These are phyloP conservation scores for Anagyrus pseudococci DNA, from an alignment of 2,888 invertebrate genomes.

Conservation along the genomic window DNA sequence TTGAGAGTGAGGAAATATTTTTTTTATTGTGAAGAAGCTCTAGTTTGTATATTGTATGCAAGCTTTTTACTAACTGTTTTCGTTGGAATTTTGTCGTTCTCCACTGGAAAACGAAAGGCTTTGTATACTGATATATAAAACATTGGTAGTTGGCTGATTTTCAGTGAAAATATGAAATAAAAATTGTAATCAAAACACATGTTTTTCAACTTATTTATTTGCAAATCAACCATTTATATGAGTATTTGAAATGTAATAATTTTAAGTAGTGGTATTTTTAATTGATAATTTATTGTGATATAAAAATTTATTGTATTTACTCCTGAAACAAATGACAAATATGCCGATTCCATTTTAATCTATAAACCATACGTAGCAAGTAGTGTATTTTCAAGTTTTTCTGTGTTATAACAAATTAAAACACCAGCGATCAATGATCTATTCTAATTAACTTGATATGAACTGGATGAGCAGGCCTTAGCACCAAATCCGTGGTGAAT, in stretches of 20 bases:
- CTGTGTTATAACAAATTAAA: not conserved
- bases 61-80: slow-evolving; percentile 49
- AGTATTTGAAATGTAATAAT: not conserved
- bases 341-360: not conserved
- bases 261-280: not conserved
- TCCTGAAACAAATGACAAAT: no score
- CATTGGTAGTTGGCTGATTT: slow-evolving; percentile 47
- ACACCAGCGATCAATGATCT: not conserved
- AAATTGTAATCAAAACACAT: slow-evolving; percentile 44
- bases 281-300: no score
- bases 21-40: slow-evolving; percentile 24
- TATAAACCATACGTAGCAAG: not conserved
- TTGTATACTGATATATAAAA: slow-evolving; percentile 44
- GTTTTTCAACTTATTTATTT: slow-evolving; percentile 4
- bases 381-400: not conserved
- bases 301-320: no score
- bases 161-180: slow-evolving; percentile 49
- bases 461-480: not conserved
- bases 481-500: not conserved
- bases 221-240: not conserved
- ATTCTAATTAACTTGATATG: slow-evolving; percentile 4
- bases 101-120: slow-evolving; percentile 45
- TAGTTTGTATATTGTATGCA: slow-evolving; percentile 42
- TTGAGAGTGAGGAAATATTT: slow-evolving; percentile 34
- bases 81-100: slow-evolving; percentile 44